phyloP scores from a whole-genome alignment of 2,888 invertebrate species.

The Drosophila gaucha region DNA sequence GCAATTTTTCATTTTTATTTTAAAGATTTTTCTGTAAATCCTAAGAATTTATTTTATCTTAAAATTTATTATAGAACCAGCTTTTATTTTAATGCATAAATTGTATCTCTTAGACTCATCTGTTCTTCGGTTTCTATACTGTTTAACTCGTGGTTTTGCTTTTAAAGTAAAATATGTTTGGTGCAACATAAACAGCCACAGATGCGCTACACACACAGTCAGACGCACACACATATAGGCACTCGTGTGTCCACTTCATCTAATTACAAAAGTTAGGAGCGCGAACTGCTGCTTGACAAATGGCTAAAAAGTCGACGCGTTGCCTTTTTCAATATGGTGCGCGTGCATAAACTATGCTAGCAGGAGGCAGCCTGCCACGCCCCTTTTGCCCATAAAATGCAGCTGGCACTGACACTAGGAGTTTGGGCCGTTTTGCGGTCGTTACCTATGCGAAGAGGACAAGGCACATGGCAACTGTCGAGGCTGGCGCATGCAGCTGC shows the following conservation, averaged over 20 bases:
- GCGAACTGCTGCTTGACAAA: slow-evolving; percentile 56
- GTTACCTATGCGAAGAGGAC: slow-evolving; percentile 32
- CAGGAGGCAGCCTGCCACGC: background rate
- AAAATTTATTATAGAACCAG: too few relatives aligned
- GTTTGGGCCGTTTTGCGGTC: slow-evolving; percentile 33
- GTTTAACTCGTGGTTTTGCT: background rate
- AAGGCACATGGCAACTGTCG: slow-evolving; percentile 46
- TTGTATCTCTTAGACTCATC: background rate
- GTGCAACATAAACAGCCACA: slow-evolving; percentile 17
- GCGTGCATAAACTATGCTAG: slow-evolving; percentile 54
- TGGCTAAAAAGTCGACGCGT: slow-evolving; percentile 51
- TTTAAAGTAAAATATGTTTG: background rate
- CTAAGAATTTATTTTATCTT: too few relatives aligned
- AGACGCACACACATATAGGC: background rate
- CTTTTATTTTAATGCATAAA: too few relatives aligned
- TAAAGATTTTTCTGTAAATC: too few relatives aligned
- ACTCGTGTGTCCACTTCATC: slow-evolving; percentile 52
- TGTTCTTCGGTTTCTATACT: background rate
- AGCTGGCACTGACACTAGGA: slow-evolving; percentile 49
- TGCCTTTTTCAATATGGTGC: slow-evolving; percentile 70
- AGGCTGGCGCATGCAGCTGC: slow-evolving; percentile 51
- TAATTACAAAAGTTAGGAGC: slow-evolving; percentile 68
- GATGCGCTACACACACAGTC: slow-evolving; percentile 16
- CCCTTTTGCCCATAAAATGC: slow-evolving; percentile 15
- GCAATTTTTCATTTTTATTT: too few relatives aligned